A percentile compares a stretch with the other conserved stretches of the same genome.
Evolutionary conservation across 2,113 vertebrate species (phyloP).

Genomic region (Gavia stellata): DNA sequence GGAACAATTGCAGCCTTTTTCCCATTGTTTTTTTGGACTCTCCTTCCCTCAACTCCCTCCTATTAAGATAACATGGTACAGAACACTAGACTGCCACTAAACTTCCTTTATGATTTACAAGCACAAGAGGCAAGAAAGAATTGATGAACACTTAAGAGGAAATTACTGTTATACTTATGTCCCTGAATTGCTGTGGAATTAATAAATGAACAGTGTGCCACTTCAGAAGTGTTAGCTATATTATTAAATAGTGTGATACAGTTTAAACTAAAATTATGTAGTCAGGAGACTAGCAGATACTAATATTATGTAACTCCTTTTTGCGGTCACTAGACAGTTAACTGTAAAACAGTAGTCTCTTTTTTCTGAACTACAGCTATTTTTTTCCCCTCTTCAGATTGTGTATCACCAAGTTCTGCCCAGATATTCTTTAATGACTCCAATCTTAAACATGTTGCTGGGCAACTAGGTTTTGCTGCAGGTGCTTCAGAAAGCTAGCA

Average conservation of each 20-base stretch:
- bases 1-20: not conserved
- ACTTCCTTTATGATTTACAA: not conserved
- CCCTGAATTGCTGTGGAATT: not conserved
- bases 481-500: not conserved
- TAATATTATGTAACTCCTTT: not conserved
- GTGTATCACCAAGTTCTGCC: not conserved
- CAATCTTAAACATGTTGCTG: slow-evolving; percentile 24
- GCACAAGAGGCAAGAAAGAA: not conserved
- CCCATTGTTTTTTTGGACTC: not conserved
- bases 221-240: not conserved
- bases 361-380: not conserved
- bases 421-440: slow-evolving; percentile 1
- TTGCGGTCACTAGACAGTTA: not conserved
- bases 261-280: not conserved
- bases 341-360: not conserved
- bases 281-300: not conserved
- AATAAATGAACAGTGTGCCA: not conserved
- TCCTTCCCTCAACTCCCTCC: not conserved
- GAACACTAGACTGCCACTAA: not conserved
- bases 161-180: not conserved
- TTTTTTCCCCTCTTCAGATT: not conserved
- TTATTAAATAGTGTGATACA: not conserved
- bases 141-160: not conserved
- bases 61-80: not conserved
- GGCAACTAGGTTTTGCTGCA: slow-evolving; percentile 22